Conservation (phyloP, 2,113 vertebrate genomes). For the Bos indicus region DNA sequence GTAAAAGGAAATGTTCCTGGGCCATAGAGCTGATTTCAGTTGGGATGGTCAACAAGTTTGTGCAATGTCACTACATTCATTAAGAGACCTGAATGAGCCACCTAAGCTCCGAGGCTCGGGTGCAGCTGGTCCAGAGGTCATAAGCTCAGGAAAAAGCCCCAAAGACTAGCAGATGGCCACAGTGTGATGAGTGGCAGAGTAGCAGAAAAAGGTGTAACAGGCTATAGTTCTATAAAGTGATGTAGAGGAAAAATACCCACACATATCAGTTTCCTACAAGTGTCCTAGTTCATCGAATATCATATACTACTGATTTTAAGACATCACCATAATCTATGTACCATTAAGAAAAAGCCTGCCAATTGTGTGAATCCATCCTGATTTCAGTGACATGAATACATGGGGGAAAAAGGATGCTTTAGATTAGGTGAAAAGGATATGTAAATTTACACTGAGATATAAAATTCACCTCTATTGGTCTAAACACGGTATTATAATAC, state of each 20-base stretch:
- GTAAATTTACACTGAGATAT: background rate
- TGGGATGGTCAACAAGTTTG: background rate
- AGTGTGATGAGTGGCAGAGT: background rate
- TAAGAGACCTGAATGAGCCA: background rate
- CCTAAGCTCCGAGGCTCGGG: background rate
- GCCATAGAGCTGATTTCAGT: background rate
- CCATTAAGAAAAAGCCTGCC: background rate
- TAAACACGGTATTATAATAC: background rate
- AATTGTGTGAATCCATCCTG: background rate
- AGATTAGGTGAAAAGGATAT: background rate
- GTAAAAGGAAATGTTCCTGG: background rate
- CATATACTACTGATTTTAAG: background rate
- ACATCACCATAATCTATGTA: background rate
- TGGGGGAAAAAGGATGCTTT: background rate
- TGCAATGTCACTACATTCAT: background rate
- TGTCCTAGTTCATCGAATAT: background rate
- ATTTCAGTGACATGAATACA: background rate
- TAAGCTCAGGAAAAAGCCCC: background rate
- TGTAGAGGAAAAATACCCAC: background rate
- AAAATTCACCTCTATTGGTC: background rate
- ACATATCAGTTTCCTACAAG: background rate
- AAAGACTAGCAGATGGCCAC: background rate
- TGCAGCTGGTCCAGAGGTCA: background rate
- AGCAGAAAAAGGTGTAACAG: background rate
- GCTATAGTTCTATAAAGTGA: background rate